Base-by-base conservation (phyloP, 2,797 vertebrate genomes). In the Aeoliscus strigatus region DNA sequence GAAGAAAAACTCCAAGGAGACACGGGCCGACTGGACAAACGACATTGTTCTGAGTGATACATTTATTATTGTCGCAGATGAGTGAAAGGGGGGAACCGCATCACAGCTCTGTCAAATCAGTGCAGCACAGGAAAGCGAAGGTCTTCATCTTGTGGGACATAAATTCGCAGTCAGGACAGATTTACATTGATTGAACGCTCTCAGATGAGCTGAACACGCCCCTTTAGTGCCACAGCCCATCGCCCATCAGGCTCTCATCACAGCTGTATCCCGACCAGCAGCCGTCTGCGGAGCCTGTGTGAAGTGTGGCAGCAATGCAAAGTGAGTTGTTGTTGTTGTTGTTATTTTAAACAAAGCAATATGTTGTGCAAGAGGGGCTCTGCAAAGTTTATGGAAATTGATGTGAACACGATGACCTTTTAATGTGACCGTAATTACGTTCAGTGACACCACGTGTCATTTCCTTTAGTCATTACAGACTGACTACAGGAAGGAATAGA, bases 111-210 rank as follows among this genome's bases (percentile, higher is more conserved):
- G 39, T 67, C 49, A 56, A 44, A 66, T 75, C 40, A 73, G 71
- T 59, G 59, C 68, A 38, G 49, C 51, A 26, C 42, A 8, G 29
- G 47, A 43, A 65, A 63, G 60, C 33, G 14, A 39, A 57, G 65
- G 57, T 33, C 55, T 70, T 47, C 54, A 69, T 76, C 75, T 55
- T 21, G 28, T 1, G 3, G 32, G 49, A 48, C 52, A 47, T 73
- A 66, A 76, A 77, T 62, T 71, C 58, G 54, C 46, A 0, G 14
- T 41, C 51, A 8, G 11, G 75, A 72, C 61, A 68, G 66, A 65
- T 80, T 82, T 73, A 74, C 66, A 76, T 63, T 76, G 73, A 84
- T 72, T 63, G 66, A 78, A 68, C 44, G 14, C 27, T 10, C 39
- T 28, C 43, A 65, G 68, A 76, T 62, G 66, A 78, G 72, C 45